Evolutionary conservation across 2,797 vertebrate genomes (phyloP), one percentile per base, ranked within the genome.

Genomic region (Momotus momota): DNA sequence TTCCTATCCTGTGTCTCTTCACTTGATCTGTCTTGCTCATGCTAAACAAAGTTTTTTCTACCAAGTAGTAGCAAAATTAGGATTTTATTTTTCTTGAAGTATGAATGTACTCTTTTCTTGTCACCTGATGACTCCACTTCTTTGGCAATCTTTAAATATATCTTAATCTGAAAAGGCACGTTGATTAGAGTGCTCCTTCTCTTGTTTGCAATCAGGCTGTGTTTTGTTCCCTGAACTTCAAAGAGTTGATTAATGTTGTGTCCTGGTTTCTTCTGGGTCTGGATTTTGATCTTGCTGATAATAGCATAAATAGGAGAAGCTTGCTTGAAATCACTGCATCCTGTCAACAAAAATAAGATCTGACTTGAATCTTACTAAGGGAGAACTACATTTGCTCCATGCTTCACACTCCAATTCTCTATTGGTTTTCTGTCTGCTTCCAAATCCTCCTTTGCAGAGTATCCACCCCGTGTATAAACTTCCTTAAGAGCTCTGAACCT

Each of bases 211-310:
- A 38, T 85, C 90, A 94, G 83, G 51, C 74, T 73, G 70, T 84
- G 60, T 86, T 97, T 90, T 90, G 90, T 92, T 95, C 88, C 71
- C 57, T 89, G 84, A 71, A 82, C 92, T 93, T 95, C 94, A 96
- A 92, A 93, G 90, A 49, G 52, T 13, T 96, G 74, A 91, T 93
- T 88, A 71, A 35, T 80, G 45, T 90, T 87, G 78, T 55, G 54
- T 71, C 41, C 81, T 85, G 73, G 55, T 45, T 88, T 91, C 70
- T 95, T 94, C 74, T 88, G 61, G 29, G 57, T 77, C 86, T 92
- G 83, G 38, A 48, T 93, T 93, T 95, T 92, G 71, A 80, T 96
- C 83, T 82, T 67, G 43, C n/a, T 89, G 86, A 88, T 95, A 92
- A 84, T 15, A 41, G 22, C 1, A 1, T 71, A 94, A 93, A 74